phyloP scores from a whole-genome alignment of 2,113 vertebrate species.

The Triplophysa siluroides region DNA sequence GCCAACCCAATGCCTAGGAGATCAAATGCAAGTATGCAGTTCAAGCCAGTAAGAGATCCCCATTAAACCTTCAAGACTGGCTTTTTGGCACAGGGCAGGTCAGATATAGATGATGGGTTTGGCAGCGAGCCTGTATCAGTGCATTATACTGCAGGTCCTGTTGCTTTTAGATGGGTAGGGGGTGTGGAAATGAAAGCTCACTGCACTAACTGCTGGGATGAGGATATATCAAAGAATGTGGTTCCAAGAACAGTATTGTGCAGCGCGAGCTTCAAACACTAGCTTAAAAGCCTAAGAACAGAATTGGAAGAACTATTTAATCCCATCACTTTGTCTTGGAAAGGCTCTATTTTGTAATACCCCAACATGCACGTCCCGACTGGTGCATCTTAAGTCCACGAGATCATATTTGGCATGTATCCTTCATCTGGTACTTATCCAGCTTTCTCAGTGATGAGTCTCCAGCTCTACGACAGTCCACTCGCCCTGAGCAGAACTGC shows the following conservation, averaged over 20 bases:
- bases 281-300: background rate
- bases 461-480: slow-evolving; percentile 93
- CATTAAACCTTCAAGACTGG: slow-evolving; percentile 28
- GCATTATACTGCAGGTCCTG: background rate
- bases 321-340: background rate
- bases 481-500: slow-evolving; percentile 84
- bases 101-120: background rate
- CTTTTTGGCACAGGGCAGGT: slow-evolving; percentile 13
- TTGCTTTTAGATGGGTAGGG: background rate
- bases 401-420: slow-evolving; percentile 1
- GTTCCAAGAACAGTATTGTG: background rate
- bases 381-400: slow-evolving; percentile 7
- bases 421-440: background rate
- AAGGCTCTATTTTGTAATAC: background rate
- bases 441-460: slow-evolving; percentile 82
- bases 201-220: background rate
- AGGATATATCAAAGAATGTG: background rate
- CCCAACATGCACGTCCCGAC: background rate
- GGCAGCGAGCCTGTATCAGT: background rate
- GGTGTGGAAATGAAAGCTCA: background rate
- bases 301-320: background rate
- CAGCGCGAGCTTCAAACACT: background rate
- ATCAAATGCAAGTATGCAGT: background rate
- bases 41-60: slow-evolving; percentile 1
- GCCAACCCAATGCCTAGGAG: background rate